phyloP scores from a whole-genome alignment of 1,140 invertebrate genomes.

The Drosophila baimaii region DNA sequence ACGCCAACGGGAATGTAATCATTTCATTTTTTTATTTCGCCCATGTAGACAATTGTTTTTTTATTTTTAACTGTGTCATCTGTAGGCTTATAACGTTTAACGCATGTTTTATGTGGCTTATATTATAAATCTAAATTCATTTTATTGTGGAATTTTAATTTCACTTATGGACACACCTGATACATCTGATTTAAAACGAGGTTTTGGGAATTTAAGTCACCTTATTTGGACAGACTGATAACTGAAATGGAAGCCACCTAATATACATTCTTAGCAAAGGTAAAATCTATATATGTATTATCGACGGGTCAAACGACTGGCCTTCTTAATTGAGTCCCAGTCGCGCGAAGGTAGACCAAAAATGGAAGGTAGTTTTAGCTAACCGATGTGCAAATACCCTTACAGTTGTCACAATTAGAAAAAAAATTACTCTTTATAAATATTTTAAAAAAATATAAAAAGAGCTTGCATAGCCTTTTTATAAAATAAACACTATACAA shows the following conservation, averaged over 20 bases:
- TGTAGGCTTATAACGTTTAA: background rate
- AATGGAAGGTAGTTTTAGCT: background rate
- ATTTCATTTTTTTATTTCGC: conserved; percentile 3
- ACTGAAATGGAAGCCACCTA: background rate
- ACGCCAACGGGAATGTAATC: background rate
- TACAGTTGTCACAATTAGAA: too few relatives aligned
- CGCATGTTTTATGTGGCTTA: background rate
- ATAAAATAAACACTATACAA: too few relatives aligned
- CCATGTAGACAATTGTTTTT: background rate
- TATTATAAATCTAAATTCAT: background rate
- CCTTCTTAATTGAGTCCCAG: conserved; percentile 19
- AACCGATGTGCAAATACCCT: background rate
- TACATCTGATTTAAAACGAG: background rate
- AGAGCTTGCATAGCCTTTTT: background rate
- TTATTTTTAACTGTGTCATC: background rate
- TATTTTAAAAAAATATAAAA: background rate
- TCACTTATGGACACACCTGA: background rate
- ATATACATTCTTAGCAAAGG: background rate
- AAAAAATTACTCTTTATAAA: too few relatives aligned
- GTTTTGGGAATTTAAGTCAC: too few relatives aligned
- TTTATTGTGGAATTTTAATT: background rate
- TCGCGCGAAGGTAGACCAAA: background rate
- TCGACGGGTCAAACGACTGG: conserved; percentile 9
- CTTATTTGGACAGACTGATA: conserved; percentile 13
- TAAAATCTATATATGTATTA: background rate